Evolutionary conservation across 2,797 vertebrate species (phyloP), one percentile per base, ranked within the genome.

Genomic region (Acanthurus leucopareius): DNA sequence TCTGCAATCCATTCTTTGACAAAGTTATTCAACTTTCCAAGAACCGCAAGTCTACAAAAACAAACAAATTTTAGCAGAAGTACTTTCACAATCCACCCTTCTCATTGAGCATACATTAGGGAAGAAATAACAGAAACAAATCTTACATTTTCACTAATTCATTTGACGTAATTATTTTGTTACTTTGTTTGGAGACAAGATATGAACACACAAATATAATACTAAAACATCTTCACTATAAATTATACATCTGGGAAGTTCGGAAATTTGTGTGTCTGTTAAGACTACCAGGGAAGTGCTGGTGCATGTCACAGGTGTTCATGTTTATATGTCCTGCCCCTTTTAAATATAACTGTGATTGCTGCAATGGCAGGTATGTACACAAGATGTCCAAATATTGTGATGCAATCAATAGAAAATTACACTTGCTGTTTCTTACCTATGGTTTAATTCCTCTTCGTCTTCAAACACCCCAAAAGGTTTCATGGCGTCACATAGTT

Each of bases 1-100:
- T 98, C 97, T 73, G 95, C 93, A 88, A 99, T 98, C 98, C 98
- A 99, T 76, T 99, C 97, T 92, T 97, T 99, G 54, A 98, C 97
- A 89, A 99, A 95, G 79, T 95, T 95, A 92, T 98, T 98, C 87
- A 99, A 91, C 92, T 98, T 99, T 13, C 96, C 95, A 87, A 99
- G 96, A 92, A 99, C 97, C 61, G 96, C 94, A 79, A 97, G 91
- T 90, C 98, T 99, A 86, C 77, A 96, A 94, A 20, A 51, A 86
- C 32, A 85, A 20, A 67, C 19, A 80, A 59, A 25, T 14, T 76
- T 83, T 9, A 82, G 58, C 11, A 22, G 9, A 32, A 2, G 3
- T 42, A 58, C 7, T 47, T 38, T 61, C 48, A 56, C 5, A 64
- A 68, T 19, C 0, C 9, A 48, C 5, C 3, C 10, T 19, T 32